phyloP scores from a whole-genome alignment of 2,797 vertebrate species.

The Eremophila alpestris region DNA sequence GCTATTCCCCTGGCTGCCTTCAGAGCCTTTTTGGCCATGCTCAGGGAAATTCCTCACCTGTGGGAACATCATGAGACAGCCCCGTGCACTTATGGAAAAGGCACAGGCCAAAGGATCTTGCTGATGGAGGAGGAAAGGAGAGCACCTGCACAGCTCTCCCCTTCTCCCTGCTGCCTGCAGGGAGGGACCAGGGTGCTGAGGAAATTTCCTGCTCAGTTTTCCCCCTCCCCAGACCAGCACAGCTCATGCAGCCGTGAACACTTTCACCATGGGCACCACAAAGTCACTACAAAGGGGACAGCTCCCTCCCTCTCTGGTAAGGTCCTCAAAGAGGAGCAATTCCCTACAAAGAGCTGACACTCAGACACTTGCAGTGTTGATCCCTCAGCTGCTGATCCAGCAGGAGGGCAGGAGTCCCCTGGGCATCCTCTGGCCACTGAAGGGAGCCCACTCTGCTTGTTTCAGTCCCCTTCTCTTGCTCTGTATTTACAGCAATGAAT shows the following conservation, averaged over 20 bases:
- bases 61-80: background rate
- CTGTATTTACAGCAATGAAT: background rate
- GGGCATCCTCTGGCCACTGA: fast-evolving
- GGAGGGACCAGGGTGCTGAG: background rate
- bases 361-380: background rate
- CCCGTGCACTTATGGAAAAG: background rate
- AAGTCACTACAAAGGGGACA: background rate
- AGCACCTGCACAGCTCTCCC: background rate
- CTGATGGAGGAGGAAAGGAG: background rate
- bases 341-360: background rate
- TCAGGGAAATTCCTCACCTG: background rate
- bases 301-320: background rate
- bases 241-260: background rate
- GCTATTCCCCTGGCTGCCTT: background rate
- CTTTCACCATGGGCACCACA: fast-evolving
- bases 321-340: fast-evolving
- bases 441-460: background rate
- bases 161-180: background rate
- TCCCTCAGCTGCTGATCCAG: background rate
- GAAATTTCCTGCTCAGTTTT: background rate
- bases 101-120: background rate
- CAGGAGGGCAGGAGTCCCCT: background rate
- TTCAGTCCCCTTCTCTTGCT: background rate
- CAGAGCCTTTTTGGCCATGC: background rate
- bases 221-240: background rate